Evolutionary conservation across 2,888 invertebrate genomes (phyloP), one percentile per base, ranked within the genome.

Genomic region (Gymnocheta viridis): DNA sequence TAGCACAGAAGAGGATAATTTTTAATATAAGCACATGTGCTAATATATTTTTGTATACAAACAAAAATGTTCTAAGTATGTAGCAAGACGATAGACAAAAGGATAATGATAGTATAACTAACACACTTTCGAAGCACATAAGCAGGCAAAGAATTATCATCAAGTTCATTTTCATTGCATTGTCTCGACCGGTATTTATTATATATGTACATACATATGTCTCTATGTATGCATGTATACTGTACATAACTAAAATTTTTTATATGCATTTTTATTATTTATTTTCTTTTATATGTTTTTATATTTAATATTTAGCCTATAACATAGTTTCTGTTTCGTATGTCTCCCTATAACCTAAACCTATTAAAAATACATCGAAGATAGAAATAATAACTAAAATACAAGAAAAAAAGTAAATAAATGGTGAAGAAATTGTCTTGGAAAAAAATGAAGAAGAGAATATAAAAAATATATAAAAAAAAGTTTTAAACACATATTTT

Each of bases 101-200:
- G 49, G 62, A 77, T 62, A 69, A 62, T 70, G 64, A 70, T 32
- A 81, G 44, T 66, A 38, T 29, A 66, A 56, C 47, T 44, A 64
- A 56, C 60, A 58, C 66, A 78, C 38, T 70, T 82, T 69, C 49
- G 41, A 54, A 73, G 54, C 47, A 81, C 69, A 83, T 76, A 56
- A 80, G 44, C 51, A 49, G 74, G n/a, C n/a, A n/a, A 82, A 78
- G 49, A 80, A 82, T 82, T 78, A 81, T 79, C 62, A 78, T 82
- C 76, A 77, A 86, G 80, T 87, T 86, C 85, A 82, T 74, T 83
- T 87, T 87, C 85, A 85, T 85, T 86, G 82, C 85, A 86, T 82
- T 85, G 86, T 85, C 86, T 87, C 72, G 85, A 74, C 82, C 82
- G 74, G 79, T 64, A 78, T 78, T 12, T 47, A 32, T 54, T 35